Percentiles rank a stretch among this genome's conserved stretches.
These are phyloP conservation scores for Microctonus brassicae DNA, from an alignment of 2,888 invertebrate genomes.

Conservation along the genomic window DNA sequence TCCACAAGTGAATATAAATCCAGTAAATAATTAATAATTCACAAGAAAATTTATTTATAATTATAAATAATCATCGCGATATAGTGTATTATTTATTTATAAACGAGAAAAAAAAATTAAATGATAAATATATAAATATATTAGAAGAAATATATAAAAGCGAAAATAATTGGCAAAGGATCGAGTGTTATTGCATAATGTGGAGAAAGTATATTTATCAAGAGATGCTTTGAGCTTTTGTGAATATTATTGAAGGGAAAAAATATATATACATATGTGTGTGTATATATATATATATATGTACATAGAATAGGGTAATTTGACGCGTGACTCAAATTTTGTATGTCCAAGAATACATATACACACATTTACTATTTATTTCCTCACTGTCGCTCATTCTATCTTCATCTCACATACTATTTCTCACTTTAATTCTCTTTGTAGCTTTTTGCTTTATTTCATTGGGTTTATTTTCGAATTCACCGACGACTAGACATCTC, in stretches of 20 bases:
- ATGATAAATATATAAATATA: too few species aligned
- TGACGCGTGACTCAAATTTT: conserved; percentile 40
- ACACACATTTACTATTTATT: neutral
- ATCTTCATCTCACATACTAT: neutral
- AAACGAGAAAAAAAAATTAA: too few species aligned
- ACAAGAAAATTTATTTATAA: neutral
- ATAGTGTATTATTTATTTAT: too few species aligned
- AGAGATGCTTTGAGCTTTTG: neutral
- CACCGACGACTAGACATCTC: neutral
- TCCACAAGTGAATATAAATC: neutral
- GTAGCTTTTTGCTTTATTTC: neutral
- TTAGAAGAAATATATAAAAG: too few species aligned
- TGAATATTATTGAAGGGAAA: too few species aligned
- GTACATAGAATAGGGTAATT: neutral
- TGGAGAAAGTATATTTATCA: neutral
- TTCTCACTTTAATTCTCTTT: neutral
- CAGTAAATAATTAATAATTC: neutral
- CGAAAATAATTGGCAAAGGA: neutral
- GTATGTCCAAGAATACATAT: conserved; percentile 38
- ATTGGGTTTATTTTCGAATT: conserved; percentile 12
- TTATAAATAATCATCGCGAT: neutral
- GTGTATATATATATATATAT: neutral
- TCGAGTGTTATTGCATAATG: neutral
- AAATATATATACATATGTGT: neutral
- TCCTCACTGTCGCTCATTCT: conserved; percentile 1